These are phyloP conservation scores for Clarias platycephalus DNA, from an alignment of 2,797 vertebrate species.

Conservation along the genomic window DNA sequence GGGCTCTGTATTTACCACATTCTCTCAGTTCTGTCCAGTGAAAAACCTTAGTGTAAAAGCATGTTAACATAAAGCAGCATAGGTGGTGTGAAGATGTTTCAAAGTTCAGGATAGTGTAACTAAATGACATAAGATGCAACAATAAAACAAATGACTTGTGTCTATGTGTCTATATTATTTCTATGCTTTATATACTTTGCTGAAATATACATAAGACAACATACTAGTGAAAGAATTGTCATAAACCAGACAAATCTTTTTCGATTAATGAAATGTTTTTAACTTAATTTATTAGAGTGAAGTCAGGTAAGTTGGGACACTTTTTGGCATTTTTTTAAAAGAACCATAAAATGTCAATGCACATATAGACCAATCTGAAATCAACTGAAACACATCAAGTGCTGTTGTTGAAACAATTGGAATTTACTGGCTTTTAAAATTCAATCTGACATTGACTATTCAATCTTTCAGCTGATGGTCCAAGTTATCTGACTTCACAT, in stretches of 20 bases:
- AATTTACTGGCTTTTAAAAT: too few species aligned
- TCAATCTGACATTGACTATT: too few species aligned
- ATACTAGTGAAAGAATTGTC: not conserved
- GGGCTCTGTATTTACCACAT: slow-evolving; percentile 26
- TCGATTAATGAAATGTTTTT: not conserved
- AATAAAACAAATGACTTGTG: not conserved
- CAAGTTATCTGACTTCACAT: too few species aligned
- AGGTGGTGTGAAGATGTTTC: not conserved
- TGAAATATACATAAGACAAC: not conserved
- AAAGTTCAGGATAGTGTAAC: not conserved
- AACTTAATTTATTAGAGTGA: too few species aligned
- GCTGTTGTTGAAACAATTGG: too few species aligned
- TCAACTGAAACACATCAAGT: too few species aligned
- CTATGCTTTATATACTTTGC: not conserved
- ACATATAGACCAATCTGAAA: too few species aligned
- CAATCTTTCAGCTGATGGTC: too few species aligned
- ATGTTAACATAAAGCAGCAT: slow-evolving; percentile 3
- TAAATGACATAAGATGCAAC: not conserved
- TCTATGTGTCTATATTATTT: not conserved
- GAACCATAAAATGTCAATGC: too few species aligned
- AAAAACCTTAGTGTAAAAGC: slow-evolving; percentile 1
- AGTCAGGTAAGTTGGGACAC: too few species aligned
- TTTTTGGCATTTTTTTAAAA: too few species aligned
- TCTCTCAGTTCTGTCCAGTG: not conserved
- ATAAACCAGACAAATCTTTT: not conserved